phyloP scores from a whole-genome alignment of 2,888 invertebrate genomes.

The Agapostemon virescens region DNA sequence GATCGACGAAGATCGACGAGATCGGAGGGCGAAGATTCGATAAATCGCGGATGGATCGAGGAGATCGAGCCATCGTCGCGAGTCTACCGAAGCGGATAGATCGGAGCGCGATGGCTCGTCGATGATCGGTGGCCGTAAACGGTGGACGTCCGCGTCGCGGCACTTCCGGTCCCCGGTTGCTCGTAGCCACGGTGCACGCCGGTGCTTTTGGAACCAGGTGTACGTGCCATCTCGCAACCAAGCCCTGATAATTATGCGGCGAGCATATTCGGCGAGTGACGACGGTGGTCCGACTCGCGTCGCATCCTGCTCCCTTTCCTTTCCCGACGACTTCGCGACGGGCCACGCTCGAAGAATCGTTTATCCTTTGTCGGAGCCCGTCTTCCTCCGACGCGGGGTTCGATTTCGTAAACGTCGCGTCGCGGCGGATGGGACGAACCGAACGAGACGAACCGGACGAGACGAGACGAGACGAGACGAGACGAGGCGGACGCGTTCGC shows the following conservation, averaged over 20 bases:
- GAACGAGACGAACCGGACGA: too few species aligned
- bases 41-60: not conserved
- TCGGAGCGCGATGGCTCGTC: not conserved
- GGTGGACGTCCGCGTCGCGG: constrained; percentile 40
- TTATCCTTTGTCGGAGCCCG: not conserved
- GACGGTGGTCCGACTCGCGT: constrained; percentile 41
- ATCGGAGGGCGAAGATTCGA: too few species aligned
- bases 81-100: constrained; percentile 7
- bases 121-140: constrained; percentile 24
- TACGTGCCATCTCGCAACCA: constrained; percentile 64
- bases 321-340: constrained; percentile 30
- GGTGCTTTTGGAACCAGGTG: constrained; percentile 55
- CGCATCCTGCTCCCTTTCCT: constrained; percentile 42
- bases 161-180: constrained; percentile 42
- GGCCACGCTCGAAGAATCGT: not conserved
- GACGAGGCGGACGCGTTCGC: too few species aligned
- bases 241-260: constrained; percentile 61
- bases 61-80: constrained; percentile 6
- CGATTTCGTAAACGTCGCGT: too few species aligned
- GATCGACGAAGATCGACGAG: too few species aligned
- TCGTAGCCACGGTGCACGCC: constrained; percentile 23
- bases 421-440: too few species aligned
- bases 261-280: constrained; percentile 60
- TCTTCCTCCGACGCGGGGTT: not conserved
- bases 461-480: too few species aligned